A percentile compares a stretch with the other conserved stretches of the same genome.
phyloP scores from a whole-genome alignment of 2,113 vertebrate genomes.

The Sceloporus tristichus region DNA sequence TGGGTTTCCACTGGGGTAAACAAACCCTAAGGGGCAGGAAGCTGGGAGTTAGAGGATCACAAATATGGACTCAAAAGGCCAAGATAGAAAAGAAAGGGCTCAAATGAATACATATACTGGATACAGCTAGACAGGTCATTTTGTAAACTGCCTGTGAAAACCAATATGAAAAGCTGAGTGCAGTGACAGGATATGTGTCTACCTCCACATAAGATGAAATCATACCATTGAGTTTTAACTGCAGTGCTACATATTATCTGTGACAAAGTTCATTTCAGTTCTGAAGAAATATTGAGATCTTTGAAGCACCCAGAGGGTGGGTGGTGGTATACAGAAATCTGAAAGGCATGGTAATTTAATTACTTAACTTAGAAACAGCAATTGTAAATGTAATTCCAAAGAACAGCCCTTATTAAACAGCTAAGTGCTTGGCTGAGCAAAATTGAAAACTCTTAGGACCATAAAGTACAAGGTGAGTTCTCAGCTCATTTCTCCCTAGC shows the following conservation, averaged over 20 bases:
- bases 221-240: not conserved
- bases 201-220: not conserved
- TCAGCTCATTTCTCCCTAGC: not conserved
- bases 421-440: not conserved
- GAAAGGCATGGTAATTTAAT: not conserved
- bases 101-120: not conserved
- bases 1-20: no score
- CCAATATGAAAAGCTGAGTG: not conserved
- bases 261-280: not conserved
- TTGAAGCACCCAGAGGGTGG: not conserved
- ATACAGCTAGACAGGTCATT: not conserved
- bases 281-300: not conserved
- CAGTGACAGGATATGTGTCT: not conserved
- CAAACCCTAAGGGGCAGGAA: no score
- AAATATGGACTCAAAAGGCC: not conserved
- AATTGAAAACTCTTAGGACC: not conserved
- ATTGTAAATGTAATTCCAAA: not conserved
- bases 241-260: not conserved
- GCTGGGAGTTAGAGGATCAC: not conserved
- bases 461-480: not conserved
- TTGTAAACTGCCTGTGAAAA: not conserved
- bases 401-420: not conserved
- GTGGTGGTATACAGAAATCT: not conserved
- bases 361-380: not conserved
- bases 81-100: not conserved